Base-by-base conservation (phyloP, 1,140 invertebrate genomes). In the Drusus annulatus region DNA sequence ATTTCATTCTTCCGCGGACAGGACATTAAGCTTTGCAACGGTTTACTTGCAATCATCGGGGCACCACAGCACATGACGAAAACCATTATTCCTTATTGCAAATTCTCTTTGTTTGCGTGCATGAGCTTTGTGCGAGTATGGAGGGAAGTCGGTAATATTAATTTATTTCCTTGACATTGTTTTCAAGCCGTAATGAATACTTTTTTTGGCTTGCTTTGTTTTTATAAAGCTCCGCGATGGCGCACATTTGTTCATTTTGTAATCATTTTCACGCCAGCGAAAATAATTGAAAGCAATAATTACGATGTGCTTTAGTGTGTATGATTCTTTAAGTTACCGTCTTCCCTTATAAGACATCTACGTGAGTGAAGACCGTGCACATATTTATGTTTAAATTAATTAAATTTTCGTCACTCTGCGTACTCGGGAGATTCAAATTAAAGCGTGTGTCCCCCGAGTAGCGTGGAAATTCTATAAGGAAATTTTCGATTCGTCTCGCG, bases 401-500 rank as follows among this genome's bases (percentile, higher is more conserved):
- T 73, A 73, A 73, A 73, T 25, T 73, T 73, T 73, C 69, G 51
- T 73, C 69, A 73, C 2, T 28, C 50, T 28, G 16, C 69, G 51
- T 19, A 15, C 45, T 25, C 50, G 45, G 69, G 36, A 50, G 69
- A 73, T 73, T 73, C 51, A 78, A 78, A 78, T 69, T 58, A 78
- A 68, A 78, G 58, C 76, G 50, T 51, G 74, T 80, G 74, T 76
- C 60, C 80, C 80, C 28, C 68, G 76, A 75, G 68, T 21, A 76
- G 56, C 77, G 71, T 76, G 56, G 73, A 76, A 73, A 80, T 82
- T 79, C 78, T 83, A 78, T 83, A 80, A 83, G 79, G 81, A 83
- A 83, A 83, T 83, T 83, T 83, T 80, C 81, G 79, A 83, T 83
- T 83, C 81, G 81, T 83, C 79, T 78, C 81, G 81, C 81, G 81